These are phyloP conservation scores for Dryadula phaetusa DNA, from an alignment of 2,888 invertebrate species.

Conservation along the genomic window DNA sequence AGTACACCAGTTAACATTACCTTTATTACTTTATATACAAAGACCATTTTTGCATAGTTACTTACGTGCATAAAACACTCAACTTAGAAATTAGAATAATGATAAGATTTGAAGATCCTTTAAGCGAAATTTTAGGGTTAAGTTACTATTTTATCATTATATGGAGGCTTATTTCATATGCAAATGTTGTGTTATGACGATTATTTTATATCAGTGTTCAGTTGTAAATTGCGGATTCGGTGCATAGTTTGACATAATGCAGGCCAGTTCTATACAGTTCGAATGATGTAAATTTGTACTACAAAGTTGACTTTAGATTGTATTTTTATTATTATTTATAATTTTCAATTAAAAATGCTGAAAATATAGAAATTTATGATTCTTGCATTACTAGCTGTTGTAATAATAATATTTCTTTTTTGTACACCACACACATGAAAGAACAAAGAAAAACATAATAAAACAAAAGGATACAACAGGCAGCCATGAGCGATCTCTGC, in stretches of 20 bases:
- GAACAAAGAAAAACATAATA: no score
- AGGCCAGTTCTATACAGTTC: background rate
- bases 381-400: no score
- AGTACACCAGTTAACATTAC: constrained; percentile 27
- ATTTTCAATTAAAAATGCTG: no score
- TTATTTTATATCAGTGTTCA: background rate
- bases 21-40: constrained; percentile 18
- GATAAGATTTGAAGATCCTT: constrained; percentile 57
- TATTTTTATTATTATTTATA: no score
- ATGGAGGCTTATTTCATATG: constrained; percentile 34
- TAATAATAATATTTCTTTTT: no score
- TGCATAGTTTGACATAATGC: background rate
- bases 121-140: constrained; percentile 45
- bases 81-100: constrained; percentile 69
- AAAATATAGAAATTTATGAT: no score
- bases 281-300: background rate
- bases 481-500: no score
- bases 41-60: constrained; percentile 8
- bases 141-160: constrained; percentile 36
- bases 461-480: no score
- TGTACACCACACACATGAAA: no score
- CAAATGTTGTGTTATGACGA: constrained; percentile 30
- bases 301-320: background rate
- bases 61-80: constrained; percentile 45
- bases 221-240: background rate